These are phyloP conservation scores for Epizoanthus rinbou DNA, from an alignment of 92 coral and sea anemone genomes.

Conservation along the genomic window DNA sequence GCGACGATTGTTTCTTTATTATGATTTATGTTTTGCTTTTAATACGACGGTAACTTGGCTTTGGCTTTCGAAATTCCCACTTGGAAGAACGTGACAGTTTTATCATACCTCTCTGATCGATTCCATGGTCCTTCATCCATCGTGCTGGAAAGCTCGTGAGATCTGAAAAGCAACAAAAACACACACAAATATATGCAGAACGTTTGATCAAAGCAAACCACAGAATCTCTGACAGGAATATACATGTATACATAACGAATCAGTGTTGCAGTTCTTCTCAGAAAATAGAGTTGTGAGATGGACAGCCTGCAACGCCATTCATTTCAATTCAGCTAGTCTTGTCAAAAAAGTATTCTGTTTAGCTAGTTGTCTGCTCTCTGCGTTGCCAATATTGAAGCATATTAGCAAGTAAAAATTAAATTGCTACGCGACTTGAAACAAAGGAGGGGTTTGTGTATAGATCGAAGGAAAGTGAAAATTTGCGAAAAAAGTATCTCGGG, in stretches of 20 bases:
- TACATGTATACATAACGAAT: background rate
- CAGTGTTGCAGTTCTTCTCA: background rate
- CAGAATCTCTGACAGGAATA: background rate
- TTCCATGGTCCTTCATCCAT: constrained; percentile 88
- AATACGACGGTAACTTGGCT: background rate
- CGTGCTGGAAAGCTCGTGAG: constrained; percentile 92
- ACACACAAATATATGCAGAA: constrained; percentile 17
- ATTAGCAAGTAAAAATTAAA: background rate
- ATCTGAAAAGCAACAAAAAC: constrained; percentile 60
- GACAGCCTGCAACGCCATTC: background rate
- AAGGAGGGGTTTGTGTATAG: background rate
- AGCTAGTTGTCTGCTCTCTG: background rate
- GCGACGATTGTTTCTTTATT: background rate
- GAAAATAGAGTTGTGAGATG: too few species aligned
- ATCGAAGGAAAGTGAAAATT: background rate
- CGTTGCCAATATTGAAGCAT: background rate
- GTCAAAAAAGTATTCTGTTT: background rate
- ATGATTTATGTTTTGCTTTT: background rate
- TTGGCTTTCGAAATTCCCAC: background rate
- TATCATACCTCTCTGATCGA: constrained; percentile 79
- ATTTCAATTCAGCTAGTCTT: background rate
- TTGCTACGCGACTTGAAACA: background rate
- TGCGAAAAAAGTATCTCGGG: constrained; percentile 2
- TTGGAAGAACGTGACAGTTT: background rate
- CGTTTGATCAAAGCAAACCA: constrained; percentile 31